Conservation (phyloP, 2,797 vertebrate genomes). For the Cetoscarus ocellatus region DNA sequence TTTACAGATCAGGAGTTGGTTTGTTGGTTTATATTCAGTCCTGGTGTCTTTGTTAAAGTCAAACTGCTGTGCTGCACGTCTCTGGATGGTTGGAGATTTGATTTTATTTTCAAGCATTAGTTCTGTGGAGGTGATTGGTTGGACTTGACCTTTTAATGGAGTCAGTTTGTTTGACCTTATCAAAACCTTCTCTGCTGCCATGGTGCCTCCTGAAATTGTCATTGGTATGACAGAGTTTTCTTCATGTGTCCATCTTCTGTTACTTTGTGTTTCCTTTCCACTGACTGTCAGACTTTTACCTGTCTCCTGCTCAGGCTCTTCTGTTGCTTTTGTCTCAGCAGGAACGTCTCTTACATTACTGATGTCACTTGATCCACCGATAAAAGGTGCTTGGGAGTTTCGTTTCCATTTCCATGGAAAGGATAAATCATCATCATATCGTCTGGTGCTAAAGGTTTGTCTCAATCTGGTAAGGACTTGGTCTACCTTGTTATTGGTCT, state of each 20-base stretch:
- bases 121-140: slow-evolving; percentile 27
- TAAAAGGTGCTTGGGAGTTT: slow-evolving; percentile 54
- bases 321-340: slow-evolving; percentile 37
- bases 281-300: slow-evolving; percentile 6
- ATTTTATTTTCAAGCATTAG: slow-evolving; percentile 34
- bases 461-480: slow-evolving; percentile 77
- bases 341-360: slow-evolving; percentile 47
- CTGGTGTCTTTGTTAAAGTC: slow-evolving; percentile 43
- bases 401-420: slow-evolving; percentile 69
- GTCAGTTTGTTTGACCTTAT: slow-evolving; percentile 39
- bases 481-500: slow-evolving; percentile 75
- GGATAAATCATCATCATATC: slow-evolving; percentile 63
- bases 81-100: slow-evolving; percentile 31
- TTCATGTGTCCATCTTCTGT: slow-evolving; percentile 41
- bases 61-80: slow-evolving; percentile 28
- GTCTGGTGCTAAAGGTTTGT: slow-evolving; percentile 74
- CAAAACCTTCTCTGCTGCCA: slow-evolving; percentile 17
- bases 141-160: slow-evolving; percentile 12
- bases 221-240: slow-evolving; percentile 47
- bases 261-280: slow-evolving; percentile 21
- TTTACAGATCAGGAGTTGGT: slow-evolving; percentile 38
- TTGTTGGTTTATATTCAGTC: slow-evolving; percentile 49
- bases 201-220: slow-evolving; percentile 8
- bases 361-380: slow-evolving; percentile 60
- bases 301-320: slow-evolving; percentile 32